Base-by-base conservation (phyloP, 1,140 invertebrate genomes). In the Panagrolaimus sp. region DNA sequence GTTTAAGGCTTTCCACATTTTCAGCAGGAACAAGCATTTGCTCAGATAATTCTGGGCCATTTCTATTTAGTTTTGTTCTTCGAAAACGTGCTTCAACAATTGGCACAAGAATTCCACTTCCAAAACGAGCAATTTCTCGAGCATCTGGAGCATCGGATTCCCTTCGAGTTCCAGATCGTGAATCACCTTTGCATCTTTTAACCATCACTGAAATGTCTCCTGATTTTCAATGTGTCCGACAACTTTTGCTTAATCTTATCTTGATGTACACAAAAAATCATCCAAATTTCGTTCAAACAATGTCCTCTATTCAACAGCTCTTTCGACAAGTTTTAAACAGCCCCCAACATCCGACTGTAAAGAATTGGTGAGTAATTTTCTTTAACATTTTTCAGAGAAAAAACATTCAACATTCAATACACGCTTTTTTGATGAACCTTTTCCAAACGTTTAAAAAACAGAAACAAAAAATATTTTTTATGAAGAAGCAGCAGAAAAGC, bases 211-310 rank as follows among this genome's bases (percentile, higher is more conserved):
- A 82, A 71, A 82, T 82, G 80, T 80, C 69, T 61, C 80, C 80
- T 9, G 80, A 82, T 62, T 82, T 82, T 70, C 81, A 83, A 67
- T 83, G 81, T 75, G 71, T 82, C 20, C 72, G 80, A 14, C 81
- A 83, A 65, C 71, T 82, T 1, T 68, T 82, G 45, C 63, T 83
- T 11, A 83, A 82, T 61, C 67, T 81, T 5, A 62, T 81, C 9
- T 68, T 67, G 48, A 78, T 83, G 47, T 83, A 78, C 67, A 76
- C 70, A 3, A 75, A 75, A 46, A 74, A 77, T 65, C 74, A 82
- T 53, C 43, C 45, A 27, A 80, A 74, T 65, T 77, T 82, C 43
- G 79, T 83, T 27, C 46, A 72, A 14, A 83, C 80, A 23, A 74
- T 82, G 64, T 80, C 73, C 11, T 74, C 79, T 31, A 82, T 77